Percentiles rank a stretch among this genome's conserved stretches.
These are phyloP conservation scores for Sebastes cheni DNA, from an alignment of 2,797 vertebrate genomes.

Conservation along the genomic window DNA sequence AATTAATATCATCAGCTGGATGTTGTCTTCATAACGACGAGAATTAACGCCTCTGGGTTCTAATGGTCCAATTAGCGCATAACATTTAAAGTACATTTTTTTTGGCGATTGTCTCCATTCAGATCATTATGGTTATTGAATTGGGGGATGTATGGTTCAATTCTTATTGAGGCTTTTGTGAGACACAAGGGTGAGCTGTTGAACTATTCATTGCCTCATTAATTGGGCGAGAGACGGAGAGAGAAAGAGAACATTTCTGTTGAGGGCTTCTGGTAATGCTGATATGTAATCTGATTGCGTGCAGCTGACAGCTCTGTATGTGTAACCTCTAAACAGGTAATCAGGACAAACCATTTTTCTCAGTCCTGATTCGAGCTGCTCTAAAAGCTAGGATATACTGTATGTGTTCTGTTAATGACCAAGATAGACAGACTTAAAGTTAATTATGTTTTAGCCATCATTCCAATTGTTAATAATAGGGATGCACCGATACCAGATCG, in stretches of 20 bases:
- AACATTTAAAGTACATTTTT: slow-evolving; percentile 73
- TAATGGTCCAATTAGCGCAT: slow-evolving; percentile 73
- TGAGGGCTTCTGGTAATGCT: neutral
- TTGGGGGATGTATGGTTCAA: slow-evolving; percentile 57
- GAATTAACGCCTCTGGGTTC: slow-evolving; percentile 68
- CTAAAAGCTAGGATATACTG: neutral
- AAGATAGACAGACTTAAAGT: neutral
- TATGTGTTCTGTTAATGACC: neutral
- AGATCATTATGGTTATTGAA: slow-evolving; percentile 74
- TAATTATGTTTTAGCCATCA: neutral
- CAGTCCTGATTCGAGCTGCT: neutral
- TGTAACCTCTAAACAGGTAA: neutral
- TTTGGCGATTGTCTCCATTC: slow-evolving; percentile 64
- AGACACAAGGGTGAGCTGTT: slow-evolving; percentile 52
- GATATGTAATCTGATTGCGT: slow-evolving; percentile 29
- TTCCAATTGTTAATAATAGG: neutral
- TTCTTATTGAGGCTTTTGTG: slow-evolving; percentile 57
- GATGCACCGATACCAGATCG: too few species aligned
- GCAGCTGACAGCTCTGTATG: slow-evolving; percentile 18
- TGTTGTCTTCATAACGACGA: slow-evolving; percentile 69
- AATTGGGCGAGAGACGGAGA: slow-evolving; percentile 38
- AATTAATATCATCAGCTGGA: slow-evolving; percentile 80
- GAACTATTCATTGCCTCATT: slow-evolving; percentile 55
- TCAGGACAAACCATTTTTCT: neutral
- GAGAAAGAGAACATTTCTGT: slow-evolving; percentile 3